A percentile compares a stretch with the other conserved stretches of the same genome.
Evolutionary conservation across 2,113 vertebrate species (phyloP).

Genomic region (Oenanthe oenanthe): DNA sequence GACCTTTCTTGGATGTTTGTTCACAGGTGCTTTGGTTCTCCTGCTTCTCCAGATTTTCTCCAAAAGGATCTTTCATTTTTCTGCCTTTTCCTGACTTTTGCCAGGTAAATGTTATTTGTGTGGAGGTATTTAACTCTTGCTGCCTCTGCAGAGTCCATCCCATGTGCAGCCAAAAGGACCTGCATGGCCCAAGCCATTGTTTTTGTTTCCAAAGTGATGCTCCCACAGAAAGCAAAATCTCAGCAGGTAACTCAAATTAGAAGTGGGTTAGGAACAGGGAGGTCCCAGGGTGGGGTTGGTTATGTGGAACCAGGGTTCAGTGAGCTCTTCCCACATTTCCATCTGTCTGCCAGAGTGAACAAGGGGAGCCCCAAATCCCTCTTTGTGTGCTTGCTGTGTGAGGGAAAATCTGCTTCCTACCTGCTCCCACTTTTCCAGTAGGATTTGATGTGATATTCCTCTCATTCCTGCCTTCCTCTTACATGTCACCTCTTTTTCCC

Average conservation of each 20-base stretch:
- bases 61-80: not conserved
- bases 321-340: not conserved
- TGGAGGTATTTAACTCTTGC: not conserved
- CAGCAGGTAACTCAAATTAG: not conserved
- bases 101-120: not conserved
- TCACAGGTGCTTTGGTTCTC: not conserved
- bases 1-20: not conserved
- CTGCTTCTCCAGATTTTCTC: not conserved
- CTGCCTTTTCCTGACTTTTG: not conserved
- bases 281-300: not conserved
- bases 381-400: slow-evolving; percentile 10
- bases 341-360: slow-evolving; percentile 4
- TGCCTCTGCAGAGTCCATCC: not conserved
- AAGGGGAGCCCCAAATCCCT: not conserved
- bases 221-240: not conserved
- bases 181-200: not conserved
- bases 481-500: not conserved
- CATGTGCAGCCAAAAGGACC: not conserved
- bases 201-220: not conserved
- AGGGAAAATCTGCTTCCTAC: slow-evolving; percentile 27
- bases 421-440: not conserved
- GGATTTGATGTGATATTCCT: not conserved
- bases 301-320: not conserved
- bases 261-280: not conserved
- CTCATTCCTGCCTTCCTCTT: not conserved